Conservation (phyloP, 2,797 vertebrate species). For the Pachyuromys duprasi region DNA sequence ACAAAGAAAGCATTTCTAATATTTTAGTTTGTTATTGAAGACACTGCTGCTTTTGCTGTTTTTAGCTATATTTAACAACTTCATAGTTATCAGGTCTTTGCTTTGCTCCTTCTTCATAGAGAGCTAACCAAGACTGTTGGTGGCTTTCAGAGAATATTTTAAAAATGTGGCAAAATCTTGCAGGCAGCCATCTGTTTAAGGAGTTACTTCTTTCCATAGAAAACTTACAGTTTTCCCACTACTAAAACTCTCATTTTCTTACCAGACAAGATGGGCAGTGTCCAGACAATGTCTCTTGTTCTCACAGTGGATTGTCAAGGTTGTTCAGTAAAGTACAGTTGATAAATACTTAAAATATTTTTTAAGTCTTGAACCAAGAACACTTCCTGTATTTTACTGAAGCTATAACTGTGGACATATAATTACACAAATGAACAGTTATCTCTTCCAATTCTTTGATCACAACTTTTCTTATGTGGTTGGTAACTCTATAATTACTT, state of each 20-base stretch:
- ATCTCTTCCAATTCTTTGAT: not conserved
- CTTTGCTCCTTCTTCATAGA: conserved; percentile 29
- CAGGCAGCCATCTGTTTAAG: conserved; percentile 60
- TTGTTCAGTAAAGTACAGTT: not conserved
- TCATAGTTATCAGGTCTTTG: conserved; percentile 43
- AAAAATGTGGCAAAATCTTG: conserved; percentile 63
- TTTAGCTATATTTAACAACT: conserved; percentile 58
- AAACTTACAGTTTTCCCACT: conserved; percentile 56
- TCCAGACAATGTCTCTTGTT: not conserved
- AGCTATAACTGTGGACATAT: not conserved
- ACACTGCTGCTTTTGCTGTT: conserved; percentile 42
- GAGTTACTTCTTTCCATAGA: conserved; percentile 54
- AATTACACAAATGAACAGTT: not conserved
- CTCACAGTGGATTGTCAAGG: not conserved
- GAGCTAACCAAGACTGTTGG: conserved; percentile 23
- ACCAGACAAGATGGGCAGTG: not conserved
- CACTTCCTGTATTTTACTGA: not conserved
- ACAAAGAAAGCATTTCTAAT: conserved; percentile 57
- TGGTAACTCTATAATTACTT: not conserved
- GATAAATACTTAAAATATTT: not conserved
- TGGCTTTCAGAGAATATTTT: conserved; percentile 64
- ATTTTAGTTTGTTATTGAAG: conserved; percentile 53
- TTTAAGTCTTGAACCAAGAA: not conserved
- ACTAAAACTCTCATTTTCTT: conserved; percentile 30
- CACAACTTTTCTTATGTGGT: not conserved